phyloP scores from a whole-genome alignment of 92 coral and sea anemone species.

The Hydrozoanthus gracilis region DNA sequence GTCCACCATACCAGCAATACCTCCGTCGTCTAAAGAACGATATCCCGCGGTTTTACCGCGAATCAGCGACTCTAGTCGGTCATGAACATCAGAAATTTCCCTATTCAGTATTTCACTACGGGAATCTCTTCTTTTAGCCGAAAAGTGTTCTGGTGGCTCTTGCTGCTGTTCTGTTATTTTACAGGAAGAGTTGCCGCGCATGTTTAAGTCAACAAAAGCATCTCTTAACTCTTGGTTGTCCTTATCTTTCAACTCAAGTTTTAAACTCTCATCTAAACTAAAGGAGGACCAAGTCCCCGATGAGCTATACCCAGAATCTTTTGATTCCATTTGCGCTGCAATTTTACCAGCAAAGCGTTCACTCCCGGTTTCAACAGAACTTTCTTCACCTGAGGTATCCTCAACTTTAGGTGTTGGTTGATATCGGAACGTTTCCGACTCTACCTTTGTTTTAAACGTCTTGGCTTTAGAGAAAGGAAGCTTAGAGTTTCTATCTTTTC shows the following conservation, averaged over 20 bases:
- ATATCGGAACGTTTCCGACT: constrained; percentile 18
- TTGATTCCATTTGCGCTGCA: constrained; percentile 49
- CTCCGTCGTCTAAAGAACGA: background rate
- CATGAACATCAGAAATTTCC: constrained; percentile 29
- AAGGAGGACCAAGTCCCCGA: constrained; percentile 75
- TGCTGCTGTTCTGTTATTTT: background rate
- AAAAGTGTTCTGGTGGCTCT: background rate
- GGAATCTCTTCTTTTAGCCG: background rate
- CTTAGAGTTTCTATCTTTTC: constrained; percentile 56
- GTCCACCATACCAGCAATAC: background rate
- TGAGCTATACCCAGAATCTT: constrained; percentile 83
- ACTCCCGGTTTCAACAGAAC: constrained; percentile 31
- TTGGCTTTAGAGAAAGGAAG: constrained; percentile 68
- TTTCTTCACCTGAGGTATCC: constrained; percentile 42
- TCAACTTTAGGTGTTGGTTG: constrained; percentile 33
- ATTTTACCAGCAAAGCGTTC: background rate
- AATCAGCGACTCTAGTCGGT: constrained; percentile 27
- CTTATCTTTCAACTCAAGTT: constrained; percentile 53
- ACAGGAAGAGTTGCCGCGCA: background rate
- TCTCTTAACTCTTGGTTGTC: constrained; percentile 30
- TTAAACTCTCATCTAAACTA: constrained; percentile 70
- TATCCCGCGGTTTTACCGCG: constrained; percentile 4
- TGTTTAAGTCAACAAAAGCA: constrained; percentile 20
- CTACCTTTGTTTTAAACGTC: constrained; percentile 59
- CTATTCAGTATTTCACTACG: constrained; percentile 9